Evolutionary conservation across 2,797 vertebrate species (phyloP).

Genomic region (Chelon labrosus): DNA sequence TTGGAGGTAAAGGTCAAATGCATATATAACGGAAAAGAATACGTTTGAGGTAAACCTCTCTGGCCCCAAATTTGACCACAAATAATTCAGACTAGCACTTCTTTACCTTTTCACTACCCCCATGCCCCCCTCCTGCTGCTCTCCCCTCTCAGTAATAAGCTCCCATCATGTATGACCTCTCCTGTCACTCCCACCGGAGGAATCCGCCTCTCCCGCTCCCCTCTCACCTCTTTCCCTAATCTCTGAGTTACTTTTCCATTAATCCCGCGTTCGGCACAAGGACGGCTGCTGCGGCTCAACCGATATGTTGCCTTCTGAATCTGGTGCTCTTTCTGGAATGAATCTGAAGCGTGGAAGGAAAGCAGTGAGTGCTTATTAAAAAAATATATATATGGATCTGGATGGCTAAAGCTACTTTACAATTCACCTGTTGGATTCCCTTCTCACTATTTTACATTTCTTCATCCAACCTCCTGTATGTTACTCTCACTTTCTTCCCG

Average conservation of each 20-base stretch:
- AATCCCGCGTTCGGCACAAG: conserved; percentile 69
- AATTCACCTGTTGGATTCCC: conserved; percentile 50
- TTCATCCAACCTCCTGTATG: conserved; percentile 31
- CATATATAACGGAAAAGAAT: no score
- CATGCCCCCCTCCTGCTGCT: conserved; percentile 42
- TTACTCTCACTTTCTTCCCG: conserved; percentile 23
- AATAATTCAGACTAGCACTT: neutral
- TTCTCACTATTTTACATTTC: neutral
- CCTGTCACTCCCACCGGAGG: conserved; percentile 70
- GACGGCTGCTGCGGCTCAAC: conserved; percentile 42
- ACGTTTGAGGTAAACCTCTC: no score
- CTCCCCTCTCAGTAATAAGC: conserved; percentile 71
- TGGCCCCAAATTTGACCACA: neutral
- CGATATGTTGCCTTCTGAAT: conserved; percentile 53
- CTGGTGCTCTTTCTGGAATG: conserved; percentile 27
- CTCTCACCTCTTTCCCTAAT: conserved; percentile 70
- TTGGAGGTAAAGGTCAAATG: no score
- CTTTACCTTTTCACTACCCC: conserved; percentile 29
- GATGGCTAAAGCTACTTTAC: conserved; percentile 5
- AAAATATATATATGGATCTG: conserved; percentile 11
- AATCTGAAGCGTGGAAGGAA: conserved; percentile 23
- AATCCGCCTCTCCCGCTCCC: conserved; percentile 58
- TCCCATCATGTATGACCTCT: conserved; percentile 79
- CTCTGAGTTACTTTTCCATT: conserved; percentile 74
- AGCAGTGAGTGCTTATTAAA: conserved; percentile 8